Evolutionary conservation across 2,797 vertebrate genomes (phyloP), one percentile per base, ranked within the genome.

Genomic region (Xerus rutilus): DNA sequence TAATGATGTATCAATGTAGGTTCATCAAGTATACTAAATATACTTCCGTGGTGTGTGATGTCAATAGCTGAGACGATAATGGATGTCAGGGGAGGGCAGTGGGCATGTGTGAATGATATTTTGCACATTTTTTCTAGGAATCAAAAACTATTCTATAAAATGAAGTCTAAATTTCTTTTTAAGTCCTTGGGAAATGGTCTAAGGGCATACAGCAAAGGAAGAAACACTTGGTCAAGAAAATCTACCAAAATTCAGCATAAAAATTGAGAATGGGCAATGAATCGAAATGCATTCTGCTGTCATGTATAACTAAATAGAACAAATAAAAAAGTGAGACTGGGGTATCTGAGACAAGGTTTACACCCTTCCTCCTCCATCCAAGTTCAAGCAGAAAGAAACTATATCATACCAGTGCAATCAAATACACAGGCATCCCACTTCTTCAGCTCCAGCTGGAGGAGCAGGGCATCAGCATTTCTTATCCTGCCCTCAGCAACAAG

Each of bases 191-290:
- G 25, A 69, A 79, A 84, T 73, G 35, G 1, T 73, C 59, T 85
- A 78, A 93, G 73, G 57, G 52, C 65, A 83, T 25, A 52, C 1
- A 43, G 64, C 54, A 85, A 86, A 65, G 57, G n/a, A 79, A 77
- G 32, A 69, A 65, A 43, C 20, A 81, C 21, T 91, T 69, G 77
- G 39, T 91, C 78, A 88, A 78, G 28, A 92, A 92, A 89, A 92
- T 89, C 67, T 74, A 65, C 35, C 67, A 62, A 45, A 86, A 81
- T 74, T 85, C 32, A 89, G 39, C 45, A 59, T 62, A 43, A 52
- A 92, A 39, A 39, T 2, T 39, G 39, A 39, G 39, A 39, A 2
- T 39, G 39, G 39, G 39, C 39, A 39, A 39, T 39, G 39, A 39
- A 39, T 39, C 39, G 39, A 39, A 39, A 39, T 39, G 39, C 39